phyloP scores from a whole-genome alignment of 2,797 vertebrate species.

The Tamandua tetradactyla region DNA sequence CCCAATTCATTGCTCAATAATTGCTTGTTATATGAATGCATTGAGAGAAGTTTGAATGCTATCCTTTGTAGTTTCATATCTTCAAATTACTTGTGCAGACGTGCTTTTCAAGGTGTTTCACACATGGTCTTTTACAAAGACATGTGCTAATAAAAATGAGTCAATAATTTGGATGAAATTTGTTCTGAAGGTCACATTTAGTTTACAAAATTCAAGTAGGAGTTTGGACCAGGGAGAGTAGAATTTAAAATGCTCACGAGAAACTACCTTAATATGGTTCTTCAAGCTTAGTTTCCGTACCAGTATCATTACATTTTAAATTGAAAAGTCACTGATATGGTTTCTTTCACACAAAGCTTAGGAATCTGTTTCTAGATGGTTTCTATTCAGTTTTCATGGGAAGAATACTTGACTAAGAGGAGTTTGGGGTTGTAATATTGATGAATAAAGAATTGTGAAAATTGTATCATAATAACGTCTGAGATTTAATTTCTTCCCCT shows the following conservation, averaged over 20 bases:
- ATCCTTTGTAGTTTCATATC: not conserved
- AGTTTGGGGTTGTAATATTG: not conserved
- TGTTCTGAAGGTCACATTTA: not conserved
- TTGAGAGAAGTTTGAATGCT: not conserved
- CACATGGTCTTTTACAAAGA: not conserved
- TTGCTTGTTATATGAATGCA: not conserved
- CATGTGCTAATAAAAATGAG: not conserved
- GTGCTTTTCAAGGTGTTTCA: not conserved
- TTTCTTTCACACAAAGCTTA: not conserved
- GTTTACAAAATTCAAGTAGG: not conserved
- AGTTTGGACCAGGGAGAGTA: not conserved
- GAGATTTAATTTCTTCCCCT: not conserved
- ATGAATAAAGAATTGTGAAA: not conserved
- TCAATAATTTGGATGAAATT: not conserved
- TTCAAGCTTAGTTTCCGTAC: constrained; percentile 5
- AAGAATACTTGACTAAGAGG: not conserved
- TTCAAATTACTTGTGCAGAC: not conserved
- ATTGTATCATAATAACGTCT: too few species aligned
- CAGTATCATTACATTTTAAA: not conserved
- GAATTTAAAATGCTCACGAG: not conserved
- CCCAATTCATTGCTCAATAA: not conserved
- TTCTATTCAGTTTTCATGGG: not conserved
- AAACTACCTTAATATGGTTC: not conserved
- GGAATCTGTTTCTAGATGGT: not conserved
- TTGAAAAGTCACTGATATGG: not conserved